These are phyloP conservation scores for Eupeodes corollae DNA, from an alignment of 1,140 invertebrate species.

Conservation along the genomic window DNA sequence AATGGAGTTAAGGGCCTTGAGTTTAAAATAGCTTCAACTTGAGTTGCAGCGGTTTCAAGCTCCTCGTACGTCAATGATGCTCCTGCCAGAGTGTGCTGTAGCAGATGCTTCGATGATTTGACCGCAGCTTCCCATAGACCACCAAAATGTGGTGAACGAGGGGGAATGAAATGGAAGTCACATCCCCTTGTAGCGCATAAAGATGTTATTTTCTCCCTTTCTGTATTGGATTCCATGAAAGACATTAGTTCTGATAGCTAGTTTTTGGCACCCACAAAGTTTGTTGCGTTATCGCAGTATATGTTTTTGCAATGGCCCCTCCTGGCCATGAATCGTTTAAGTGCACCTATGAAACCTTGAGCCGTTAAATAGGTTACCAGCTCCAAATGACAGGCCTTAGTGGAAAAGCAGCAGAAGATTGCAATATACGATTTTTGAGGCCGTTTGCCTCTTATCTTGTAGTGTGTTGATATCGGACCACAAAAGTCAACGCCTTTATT, in stretches of 20 bases:
- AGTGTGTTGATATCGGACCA: neutral
- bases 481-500: constrained; percentile 9
- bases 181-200: constrained; percentile 5
- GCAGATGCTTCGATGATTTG: constrained; percentile 17
- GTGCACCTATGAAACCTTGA: constrained; percentile 7
- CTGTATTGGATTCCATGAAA: no score
- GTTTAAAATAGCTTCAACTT: constrained; percentile 23
- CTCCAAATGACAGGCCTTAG: constrained; percentile 21
- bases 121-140: constrained; percentile 21
- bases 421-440: constrained; percentile 8
- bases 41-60: constrained; percentile 8
- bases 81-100: constrained; percentile 11
- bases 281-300: constrained; percentile 24
- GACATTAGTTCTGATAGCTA: no score
- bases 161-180: constrained; percentile 17
- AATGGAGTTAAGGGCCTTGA: constrained; percentile 13
- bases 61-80: constrained; percentile 13
- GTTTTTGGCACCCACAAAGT: constrained; percentile 17
- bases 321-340: constrained; percentile 8
- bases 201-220: no score
- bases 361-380: constrained; percentile 9
- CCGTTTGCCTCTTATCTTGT: neutral
- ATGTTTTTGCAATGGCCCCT: constrained; percentile 9
- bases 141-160: constrained; percentile 19
- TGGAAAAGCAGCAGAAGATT: constrained; percentile 11